Evolutionary conservation across 2,797 vertebrate species (phyloP).

Genomic region (Glossophaga mutica): DNA sequence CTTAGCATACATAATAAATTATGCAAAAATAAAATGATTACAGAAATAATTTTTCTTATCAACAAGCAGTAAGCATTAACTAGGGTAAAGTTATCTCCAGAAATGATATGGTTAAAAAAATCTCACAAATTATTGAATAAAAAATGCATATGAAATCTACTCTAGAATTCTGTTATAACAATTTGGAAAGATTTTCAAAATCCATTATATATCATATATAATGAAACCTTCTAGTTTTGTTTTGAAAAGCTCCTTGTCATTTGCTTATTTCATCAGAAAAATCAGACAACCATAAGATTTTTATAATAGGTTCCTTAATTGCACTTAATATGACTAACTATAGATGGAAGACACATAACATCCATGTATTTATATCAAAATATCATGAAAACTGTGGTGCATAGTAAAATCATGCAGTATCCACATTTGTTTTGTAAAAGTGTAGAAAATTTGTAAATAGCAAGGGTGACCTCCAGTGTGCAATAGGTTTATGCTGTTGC

Average conservation of each 20-base stretch:
- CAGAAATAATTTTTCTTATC: slow-evolving; percentile 39
- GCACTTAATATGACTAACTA: slow-evolving; percentile 39
- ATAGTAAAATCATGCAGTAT: slow-evolving; percentile 39
- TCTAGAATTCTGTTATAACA: slow-evolving; percentile 51
- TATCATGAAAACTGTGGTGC: neutral
- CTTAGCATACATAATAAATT: slow-evolving; percentile 61
- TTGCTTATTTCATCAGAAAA: slow-evolving; percentile 52
- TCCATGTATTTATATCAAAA: slow-evolving; percentile 41
- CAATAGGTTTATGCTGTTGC: slow-evolving; percentile 80
- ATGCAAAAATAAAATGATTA: slow-evolving; percentile 53
- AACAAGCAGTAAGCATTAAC: slow-evolving; percentile 43
- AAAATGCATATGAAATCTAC: slow-evolving; percentile 37
- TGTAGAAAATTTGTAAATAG: slow-evolving; percentile 78
- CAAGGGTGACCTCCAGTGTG: slow-evolving; percentile 87
- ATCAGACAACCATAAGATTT: slow-evolving; percentile 72
- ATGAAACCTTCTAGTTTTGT: slow-evolving; percentile 49
- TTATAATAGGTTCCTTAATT: slow-evolving; percentile 45
- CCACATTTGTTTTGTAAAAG: slow-evolving; percentile 70
- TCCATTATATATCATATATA: slow-evolving; percentile 35
- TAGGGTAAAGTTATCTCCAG: slow-evolving; percentile 14
- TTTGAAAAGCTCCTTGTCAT: slow-evolving; percentile 61
- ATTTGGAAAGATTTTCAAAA: slow-evolving; percentile 67
- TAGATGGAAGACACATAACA: slow-evolving; percentile 52
- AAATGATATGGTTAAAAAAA: slow-evolving; percentile 38
- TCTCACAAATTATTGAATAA: slow-evolving; percentile 44